Evolutionary conservation across 1,140 invertebrate species (phyloP).

Genomic region (Drosophila eugracilis): DNA sequence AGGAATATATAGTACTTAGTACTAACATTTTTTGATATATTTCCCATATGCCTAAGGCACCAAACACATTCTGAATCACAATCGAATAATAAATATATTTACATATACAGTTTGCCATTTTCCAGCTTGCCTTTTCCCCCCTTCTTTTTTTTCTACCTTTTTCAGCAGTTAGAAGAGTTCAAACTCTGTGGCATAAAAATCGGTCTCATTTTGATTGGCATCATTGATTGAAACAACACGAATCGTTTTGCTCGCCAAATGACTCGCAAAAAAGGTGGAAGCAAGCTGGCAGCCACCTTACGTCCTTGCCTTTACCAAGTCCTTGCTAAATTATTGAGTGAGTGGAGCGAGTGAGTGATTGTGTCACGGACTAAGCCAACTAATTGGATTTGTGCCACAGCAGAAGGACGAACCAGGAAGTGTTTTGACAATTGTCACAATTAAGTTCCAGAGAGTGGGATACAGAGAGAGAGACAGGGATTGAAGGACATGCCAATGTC

Average conservation of each 20-base stretch:
- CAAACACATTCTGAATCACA: conserved; percentile 4
- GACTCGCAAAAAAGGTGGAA: conserved; percentile 64
- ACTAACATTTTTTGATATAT: neutral
- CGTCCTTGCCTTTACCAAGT: conserved; percentile 15
- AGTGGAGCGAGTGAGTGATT: conserved; percentile 65
- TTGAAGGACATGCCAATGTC: conserved; percentile 66
- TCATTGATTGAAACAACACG: conserved; percentile 82
- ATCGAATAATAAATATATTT: conserved; percentile 24
- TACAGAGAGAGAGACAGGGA: conserved; percentile 15
- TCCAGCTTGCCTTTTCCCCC: neutral
- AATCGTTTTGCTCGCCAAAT: conserved; percentile 75
- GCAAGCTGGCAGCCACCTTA: conserved; percentile 52
- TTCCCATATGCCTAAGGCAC: conserved; percentile 17
- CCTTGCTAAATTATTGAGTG: conserved; percentile 58
- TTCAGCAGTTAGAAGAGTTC: conserved; percentile 33
- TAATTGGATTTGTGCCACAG: conserved; percentile 73
- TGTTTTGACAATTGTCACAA: conserved; percentile 79
- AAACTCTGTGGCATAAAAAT: conserved; percentile 63
- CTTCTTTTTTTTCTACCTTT: neutral
- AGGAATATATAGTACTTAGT: neutral
- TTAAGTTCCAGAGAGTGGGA: conserved; percentile 54
- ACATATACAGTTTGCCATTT: conserved; percentile 13
- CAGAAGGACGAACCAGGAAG: conserved; percentile 52
- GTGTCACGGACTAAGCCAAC: conserved; percentile 66
- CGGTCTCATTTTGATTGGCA: conserved; percentile 77